These are phyloP conservation scores for Tragelaphus oryx DNA, from an alignment of 2,797 vertebrate species.

Conservation along the genomic window DNA sequence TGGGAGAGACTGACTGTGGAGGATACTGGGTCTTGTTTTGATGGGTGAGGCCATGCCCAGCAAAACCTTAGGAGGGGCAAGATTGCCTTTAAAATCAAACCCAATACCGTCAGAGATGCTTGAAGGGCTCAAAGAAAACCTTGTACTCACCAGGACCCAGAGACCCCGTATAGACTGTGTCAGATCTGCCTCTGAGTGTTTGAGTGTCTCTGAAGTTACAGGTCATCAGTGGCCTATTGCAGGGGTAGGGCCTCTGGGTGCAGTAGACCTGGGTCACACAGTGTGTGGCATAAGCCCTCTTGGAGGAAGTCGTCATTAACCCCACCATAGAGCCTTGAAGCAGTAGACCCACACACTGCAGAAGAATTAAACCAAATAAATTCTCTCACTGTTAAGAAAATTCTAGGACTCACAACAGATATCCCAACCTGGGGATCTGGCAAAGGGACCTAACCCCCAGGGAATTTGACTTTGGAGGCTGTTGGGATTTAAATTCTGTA, in stretches of 20 bases:
- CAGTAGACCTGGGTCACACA: background rate
- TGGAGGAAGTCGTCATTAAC: background rate
- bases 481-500: background rate
- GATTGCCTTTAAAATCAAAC: background rate
- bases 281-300: background rate
- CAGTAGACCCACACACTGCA: background rate
- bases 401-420: background rate
- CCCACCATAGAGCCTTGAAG: background rate
- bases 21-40: background rate
- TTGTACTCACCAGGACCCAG: background rate
- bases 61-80: background rate
- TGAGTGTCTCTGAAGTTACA: background rate
- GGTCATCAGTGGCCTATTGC: rapidly evolving
- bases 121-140: background rate
- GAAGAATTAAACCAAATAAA: background rate
- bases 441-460: background rate
- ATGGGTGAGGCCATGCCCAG: background rate
- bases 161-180: background rate
- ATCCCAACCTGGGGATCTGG: background rate
- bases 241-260: background rate
- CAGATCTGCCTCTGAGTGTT: background rate
- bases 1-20: background rate
- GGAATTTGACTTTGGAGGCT: background rate
- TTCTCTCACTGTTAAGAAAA: background rate
- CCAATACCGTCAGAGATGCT: background rate